Conservation (phyloP, 35 echinoderm and acorn worm species). For the Patiria miniata region DNA sequence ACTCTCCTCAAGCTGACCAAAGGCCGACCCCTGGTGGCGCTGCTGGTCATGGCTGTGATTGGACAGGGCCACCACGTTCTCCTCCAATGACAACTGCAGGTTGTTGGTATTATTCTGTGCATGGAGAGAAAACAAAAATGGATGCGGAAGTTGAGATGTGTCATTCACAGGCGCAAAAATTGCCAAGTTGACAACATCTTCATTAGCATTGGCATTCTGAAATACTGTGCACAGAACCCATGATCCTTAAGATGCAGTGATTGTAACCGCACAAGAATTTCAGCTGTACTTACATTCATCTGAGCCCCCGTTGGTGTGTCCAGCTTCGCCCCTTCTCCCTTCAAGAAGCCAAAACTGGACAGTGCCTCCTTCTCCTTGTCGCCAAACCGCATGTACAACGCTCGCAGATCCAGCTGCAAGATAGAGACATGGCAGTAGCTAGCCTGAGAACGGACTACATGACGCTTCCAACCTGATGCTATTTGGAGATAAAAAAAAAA, state of each 20-base stretch:
- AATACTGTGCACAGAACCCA: too few relatives aligned
- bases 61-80: background rate
- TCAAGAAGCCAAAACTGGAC: slow-evolving; percentile 83
- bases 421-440: slow-evolving; percentile 74
- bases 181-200: too few relatives aligned
- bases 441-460: slow-evolving; percentile 63
- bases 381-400: slow-evolving; percentile 77
- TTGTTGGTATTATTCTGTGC: slow-evolving; percentile 1
- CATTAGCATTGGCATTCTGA: too few relatives aligned
- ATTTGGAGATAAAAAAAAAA: background rate
- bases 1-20: slow-evolving; percentile 36
- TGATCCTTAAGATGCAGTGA: too few relatives aligned
- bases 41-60: slow-evolving; percentile 4
- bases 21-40: background rate
- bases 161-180: too few relatives aligned
- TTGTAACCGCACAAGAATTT: background rate
- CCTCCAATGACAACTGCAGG: background rate
- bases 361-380: slow-evolving; percentile 87
- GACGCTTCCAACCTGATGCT: slow-evolving; percentile 53
- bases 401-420: slow-evolving; percentile 68
- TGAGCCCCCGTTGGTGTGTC: background rate
- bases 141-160: too few relatives aligned
- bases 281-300: slow-evolving; percentile 26
- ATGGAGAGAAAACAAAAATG: background rate
- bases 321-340: slow-evolving; percentile 35